Evolutionary conservation across 2,888 invertebrate genomes (phyloP).

Genomic region (Cheilosia urbana): DNA sequence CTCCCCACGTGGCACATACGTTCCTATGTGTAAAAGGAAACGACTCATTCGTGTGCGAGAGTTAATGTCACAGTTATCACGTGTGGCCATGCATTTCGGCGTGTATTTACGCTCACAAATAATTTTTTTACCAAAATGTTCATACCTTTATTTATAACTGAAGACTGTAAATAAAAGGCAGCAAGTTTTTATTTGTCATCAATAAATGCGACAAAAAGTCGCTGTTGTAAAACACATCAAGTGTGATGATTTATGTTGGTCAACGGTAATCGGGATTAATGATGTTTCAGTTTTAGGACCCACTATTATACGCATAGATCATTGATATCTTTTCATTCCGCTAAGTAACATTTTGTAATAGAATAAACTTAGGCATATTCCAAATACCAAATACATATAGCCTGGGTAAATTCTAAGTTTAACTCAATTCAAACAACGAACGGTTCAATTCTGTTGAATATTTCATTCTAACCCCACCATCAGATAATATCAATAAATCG

Average conservation of each 20-base stretch:
- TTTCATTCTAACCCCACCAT: conserved; percentile 30
- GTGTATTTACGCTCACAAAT: too few relatives aligned
- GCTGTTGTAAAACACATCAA: not conserved
- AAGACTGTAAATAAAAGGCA: too few relatives aligned
- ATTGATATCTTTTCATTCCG: conserved; percentile 9
- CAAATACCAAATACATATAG: not conserved
- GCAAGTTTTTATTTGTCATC: too few relatives aligned
- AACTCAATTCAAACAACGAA: conserved; percentile 2
- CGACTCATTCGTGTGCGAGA: too few relatives aligned
- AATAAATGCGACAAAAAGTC: not conserved
- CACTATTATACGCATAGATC: not conserved
- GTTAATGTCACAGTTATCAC: too few relatives aligned
- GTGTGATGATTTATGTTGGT: not conserved
- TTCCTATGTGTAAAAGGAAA: too few relatives aligned
- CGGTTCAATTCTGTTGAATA: conserved; percentile 51
- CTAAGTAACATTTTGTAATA: too few relatives aligned
- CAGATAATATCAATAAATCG: conserved; percentile 69
- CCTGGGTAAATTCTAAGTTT: conserved; percentile 6
- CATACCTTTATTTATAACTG: too few relatives aligned
- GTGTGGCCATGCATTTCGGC: too few relatives aligned
- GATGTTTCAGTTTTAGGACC: conserved; percentile 2
- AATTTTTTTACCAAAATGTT: too few relatives aligned
- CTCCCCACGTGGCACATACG: too few relatives aligned
- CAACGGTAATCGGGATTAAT: not conserved
- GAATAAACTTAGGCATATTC: not conserved